Conservation (phyloP, 2,113 vertebrate species). For the Acrocephalus kingi region DNA sequence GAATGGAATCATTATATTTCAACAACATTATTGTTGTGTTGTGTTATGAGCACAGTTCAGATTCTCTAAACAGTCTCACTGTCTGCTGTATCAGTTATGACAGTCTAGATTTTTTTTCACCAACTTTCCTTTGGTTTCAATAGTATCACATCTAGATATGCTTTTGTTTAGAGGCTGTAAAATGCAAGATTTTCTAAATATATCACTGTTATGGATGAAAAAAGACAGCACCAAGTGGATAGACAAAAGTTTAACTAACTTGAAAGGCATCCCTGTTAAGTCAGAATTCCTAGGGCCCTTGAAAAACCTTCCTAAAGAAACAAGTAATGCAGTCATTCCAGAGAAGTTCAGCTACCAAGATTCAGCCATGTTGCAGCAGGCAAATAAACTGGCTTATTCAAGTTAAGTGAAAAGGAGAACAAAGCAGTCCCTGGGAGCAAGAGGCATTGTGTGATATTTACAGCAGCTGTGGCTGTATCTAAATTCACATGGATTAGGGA, state of each 20-base stretch:
- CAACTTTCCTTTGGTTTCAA: background rate
- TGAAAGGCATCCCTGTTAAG: background rate
- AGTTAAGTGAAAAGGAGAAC: background rate
- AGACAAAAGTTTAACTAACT: background rate
- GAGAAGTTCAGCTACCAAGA: background rate
- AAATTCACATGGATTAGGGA: background rate
- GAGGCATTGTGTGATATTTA: background rate
- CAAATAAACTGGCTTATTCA: background rate
- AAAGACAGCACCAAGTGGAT: rapidly evolving
- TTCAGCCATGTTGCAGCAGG: background rate
- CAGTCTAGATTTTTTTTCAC: background rate
- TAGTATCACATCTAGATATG: background rate
- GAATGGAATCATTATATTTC: background rate
- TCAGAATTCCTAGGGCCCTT: background rate
- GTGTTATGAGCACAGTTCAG: background rate
- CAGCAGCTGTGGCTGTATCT: background rate
- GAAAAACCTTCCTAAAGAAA: background rate
- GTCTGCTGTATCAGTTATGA: background rate
- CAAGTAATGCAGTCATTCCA: background rate
- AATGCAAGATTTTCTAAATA: background rate
- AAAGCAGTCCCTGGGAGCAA: background rate
- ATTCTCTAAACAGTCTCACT: background rate
- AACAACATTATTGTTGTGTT: background rate
- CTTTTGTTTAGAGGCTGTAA: background rate
- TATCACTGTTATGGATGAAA: background rate